Evolutionary conservation across 2,888 invertebrate genomes (phyloP).

Genomic region (Brenthis ino): DNA sequence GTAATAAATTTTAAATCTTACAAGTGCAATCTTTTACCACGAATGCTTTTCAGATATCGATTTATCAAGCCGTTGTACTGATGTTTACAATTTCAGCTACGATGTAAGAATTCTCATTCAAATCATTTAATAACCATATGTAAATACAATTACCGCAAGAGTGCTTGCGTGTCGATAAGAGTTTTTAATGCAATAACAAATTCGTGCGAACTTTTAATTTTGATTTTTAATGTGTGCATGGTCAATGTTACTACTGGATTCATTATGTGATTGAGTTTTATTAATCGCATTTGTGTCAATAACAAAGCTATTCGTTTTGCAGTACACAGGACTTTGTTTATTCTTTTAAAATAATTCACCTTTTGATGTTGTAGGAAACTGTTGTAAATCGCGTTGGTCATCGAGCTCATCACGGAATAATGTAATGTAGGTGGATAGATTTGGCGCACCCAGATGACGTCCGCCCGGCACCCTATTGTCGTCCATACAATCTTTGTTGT

Average conservation of each 20-base stretch:
- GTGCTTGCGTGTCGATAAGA: constrained; percentile 21
- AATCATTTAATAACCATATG: constrained; percentile 2
- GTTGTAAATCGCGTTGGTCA: constrained; percentile 27
- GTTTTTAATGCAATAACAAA: constrained; percentile 13
- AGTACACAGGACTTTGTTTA: background rate
- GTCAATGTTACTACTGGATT: constrained; percentile 31
- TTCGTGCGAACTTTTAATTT: constrained; percentile 17
- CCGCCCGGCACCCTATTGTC: constrained; percentile 60
- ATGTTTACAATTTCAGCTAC: constrained; percentile 23
- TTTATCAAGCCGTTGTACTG: constrained; percentile 27
- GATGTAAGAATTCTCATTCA: constrained; percentile 14
- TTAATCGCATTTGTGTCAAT: background rate
- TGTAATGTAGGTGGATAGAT: constrained; percentile 51
- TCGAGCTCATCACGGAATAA: constrained; percentile 40
- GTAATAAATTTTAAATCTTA: constrained; percentile 33
- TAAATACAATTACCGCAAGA: constrained; percentile 6
- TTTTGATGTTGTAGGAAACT: background rate
- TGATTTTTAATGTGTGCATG: constrained; percentile 23
- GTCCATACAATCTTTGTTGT: constrained; percentile 54
- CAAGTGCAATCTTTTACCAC: constrained; percentile 32
- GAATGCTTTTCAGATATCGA: constrained; percentile 31
- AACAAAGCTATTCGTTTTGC: background rate
- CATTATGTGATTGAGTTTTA: background rate
- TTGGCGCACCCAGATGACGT: constrained; percentile 64
- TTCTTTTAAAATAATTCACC: background rate